Percentiles rank a stretch among this genome's conserved stretches.
phyloP scores from a whole-genome alignment of 2,113 vertebrate species.

The Myotis yumanensis region DNA sequence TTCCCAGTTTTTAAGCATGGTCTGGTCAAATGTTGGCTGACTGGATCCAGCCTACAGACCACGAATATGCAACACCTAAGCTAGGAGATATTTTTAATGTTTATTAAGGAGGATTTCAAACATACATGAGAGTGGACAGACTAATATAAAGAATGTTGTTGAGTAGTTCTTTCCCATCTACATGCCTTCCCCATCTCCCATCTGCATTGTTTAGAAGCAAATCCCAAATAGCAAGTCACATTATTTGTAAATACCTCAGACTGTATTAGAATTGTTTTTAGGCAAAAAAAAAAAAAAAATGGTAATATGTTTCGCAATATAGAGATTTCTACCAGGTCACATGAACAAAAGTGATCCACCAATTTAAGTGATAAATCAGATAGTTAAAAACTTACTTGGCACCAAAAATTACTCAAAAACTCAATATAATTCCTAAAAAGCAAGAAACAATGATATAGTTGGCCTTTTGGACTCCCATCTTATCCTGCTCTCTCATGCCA shows the following conservation, averaged over 20 bases:
- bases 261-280: neutral
- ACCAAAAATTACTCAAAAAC: neutral
- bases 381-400: neutral
- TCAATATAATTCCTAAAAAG: neutral
- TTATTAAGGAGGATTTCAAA: neutral
- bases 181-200: neutral
- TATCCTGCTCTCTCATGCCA: neutral
- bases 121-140: neutral
- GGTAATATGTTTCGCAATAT: neutral
- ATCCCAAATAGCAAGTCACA: neutral
- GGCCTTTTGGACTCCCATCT: neutral
- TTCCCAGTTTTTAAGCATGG: neutral
- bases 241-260: neutral
- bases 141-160: neutral
- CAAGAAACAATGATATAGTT: neutral
- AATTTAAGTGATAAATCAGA: neutral
- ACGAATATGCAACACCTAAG: neutral
- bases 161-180: neutral
- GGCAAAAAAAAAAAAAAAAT: constrained; percentile 8
- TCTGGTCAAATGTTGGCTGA: neutral
- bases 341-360: neutral
- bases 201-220: neutral
- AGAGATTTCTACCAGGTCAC: neutral
- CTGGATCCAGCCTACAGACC: neutral
- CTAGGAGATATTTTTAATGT: neutral